Evolutionary conservation across 2,113 vertebrate species (phyloP), one percentile per base, ranked within the genome.

Genomic region (Coptodon rendalli): DNA sequence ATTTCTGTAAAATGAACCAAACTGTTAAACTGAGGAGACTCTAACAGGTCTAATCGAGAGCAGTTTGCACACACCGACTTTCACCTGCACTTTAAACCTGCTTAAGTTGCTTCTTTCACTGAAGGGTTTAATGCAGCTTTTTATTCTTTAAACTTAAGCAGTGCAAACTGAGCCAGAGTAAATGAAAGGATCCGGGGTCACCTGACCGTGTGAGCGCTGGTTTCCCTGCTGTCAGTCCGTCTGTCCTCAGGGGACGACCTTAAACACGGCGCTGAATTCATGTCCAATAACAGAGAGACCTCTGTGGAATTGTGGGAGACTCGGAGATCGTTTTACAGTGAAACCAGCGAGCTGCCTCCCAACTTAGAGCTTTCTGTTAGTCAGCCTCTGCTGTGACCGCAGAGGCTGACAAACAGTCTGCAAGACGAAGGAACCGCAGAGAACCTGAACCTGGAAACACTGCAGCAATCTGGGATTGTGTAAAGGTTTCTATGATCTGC

Each of bases 381-480:
- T 2, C 79, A 6, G 82, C 53, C 66, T 19, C 9, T 19, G 85
- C 8, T 0, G 63, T 14, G 0, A 24, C 66, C 0, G 8, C 36
- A 14, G 63, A 68, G 36, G n/a, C 36, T 6, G 13, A 0, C 7
- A 45, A 27, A 31, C 29, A 31, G 14, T 0, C 57, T 59, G 56
- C 12, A 9, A 16, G 56, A 59, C 24, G 4, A 57, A 31, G 14
- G 5, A 61, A 27, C 22, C 13, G n/a, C 66, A 73, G 22, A 73
- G 66, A 73, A 5, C 12, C 63, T 24, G 63, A 24, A 68, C 5
- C 63, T 71, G 66, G 66, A 71, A 40, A 6, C 36, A 0, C 2
- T 0, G 34, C 61, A 0, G 36, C 12, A 4, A 0, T 1, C 63
- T 4, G 59, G 29, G 29, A 34, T 16, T 12, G 2, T 16, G 3